These are phyloP conservation scores for Chaetoderma sp. DNA, from an alignment of 2,888 invertebrate genomes.

Conservation along the genomic window DNA sequence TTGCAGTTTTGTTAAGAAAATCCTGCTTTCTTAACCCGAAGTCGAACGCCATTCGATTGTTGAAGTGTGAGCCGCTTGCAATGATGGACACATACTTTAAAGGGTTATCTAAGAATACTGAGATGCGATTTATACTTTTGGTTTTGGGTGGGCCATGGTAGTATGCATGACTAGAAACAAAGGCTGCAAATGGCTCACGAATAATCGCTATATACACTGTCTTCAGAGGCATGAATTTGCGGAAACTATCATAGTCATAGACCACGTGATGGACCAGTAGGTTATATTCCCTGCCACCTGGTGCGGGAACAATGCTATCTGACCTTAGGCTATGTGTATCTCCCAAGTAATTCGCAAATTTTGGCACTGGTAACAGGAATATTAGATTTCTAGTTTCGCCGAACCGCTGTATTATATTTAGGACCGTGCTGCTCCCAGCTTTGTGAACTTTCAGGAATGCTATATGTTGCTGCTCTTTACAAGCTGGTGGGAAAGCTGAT, in stretches of 20 bases:
- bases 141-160: conserved; percentile 29
- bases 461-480: neutral
- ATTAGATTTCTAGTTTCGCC: neutral
- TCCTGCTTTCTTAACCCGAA: conserved; percentile 8
- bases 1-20: neutral
- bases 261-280: conserved; percentile 48
- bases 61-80: conserved; percentile 26
- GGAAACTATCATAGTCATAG: conserved; percentile 35
- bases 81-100: conserved; percentile 35
- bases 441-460: neutral
- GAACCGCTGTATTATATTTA: neutral
- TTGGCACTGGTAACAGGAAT: neutral
- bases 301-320: conserved; percentile 33
- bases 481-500: no score
- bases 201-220: conserved; percentile 44
- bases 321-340: conserved; percentile 11
- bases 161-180: conserved; percentile 36
- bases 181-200: conserved; percentile 43
- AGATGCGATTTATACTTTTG: conserved; percentile 30
- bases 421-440: neutral
- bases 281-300: conserved; percentile 37
- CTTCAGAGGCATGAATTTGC: conserved; percentile 35
- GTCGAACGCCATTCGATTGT: conserved; percentile 43
- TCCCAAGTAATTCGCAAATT: neutral
- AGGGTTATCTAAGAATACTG: conserved; percentile 36